A percentile compares a stretch with the other conserved stretches of the same genome.
These are phyloP conservation scores for Mus minutoides DNA, from an alignment of 2,797 vertebrate genomes.

Conservation along the genomic window DNA sequence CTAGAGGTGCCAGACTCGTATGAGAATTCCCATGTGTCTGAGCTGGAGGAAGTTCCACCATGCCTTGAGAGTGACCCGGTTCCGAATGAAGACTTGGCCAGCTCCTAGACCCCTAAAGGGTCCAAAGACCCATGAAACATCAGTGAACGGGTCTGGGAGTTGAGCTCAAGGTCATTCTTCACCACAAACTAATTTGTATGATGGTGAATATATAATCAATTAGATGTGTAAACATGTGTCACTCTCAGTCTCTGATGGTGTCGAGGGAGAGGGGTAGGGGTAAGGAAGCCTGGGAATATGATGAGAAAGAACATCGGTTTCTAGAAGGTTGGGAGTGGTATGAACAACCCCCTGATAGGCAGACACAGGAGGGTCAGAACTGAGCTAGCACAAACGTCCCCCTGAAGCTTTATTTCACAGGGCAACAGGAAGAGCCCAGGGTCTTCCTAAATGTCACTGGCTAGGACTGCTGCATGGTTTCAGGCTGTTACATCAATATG, in stretches of 20 bases:
- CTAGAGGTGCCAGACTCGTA: no score
- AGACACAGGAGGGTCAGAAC: not conserved
- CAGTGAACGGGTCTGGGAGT: not conserved
- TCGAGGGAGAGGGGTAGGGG: no score
- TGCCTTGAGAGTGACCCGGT: fast-evolving
- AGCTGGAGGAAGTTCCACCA: not conserved
- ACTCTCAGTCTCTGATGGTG: not conserved
- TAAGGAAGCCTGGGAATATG: not conserved
- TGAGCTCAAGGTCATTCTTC: not conserved
- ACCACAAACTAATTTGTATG: no score
- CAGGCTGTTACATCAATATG: no score
- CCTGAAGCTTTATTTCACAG: not conserved
- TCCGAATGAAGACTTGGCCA: not conserved
- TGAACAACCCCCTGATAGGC: not conserved
- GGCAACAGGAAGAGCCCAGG: no score
- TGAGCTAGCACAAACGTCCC: not conserved
- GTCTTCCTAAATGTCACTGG: no score
- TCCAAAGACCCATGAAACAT: not conserved
- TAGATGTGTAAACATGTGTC: not conserved
- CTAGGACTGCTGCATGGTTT: no score
- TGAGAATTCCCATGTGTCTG: fast-evolving
- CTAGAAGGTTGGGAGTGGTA: not conserved
- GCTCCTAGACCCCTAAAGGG: not conserved
- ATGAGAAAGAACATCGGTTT: not conserved
- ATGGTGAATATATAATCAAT: not conserved